Percentiles rank a stretch among this genome's conserved stretches.
Evolutionary conservation across 2,888 invertebrate genomes (phyloP).

Genomic region (Endotricha flammealis): DNA sequence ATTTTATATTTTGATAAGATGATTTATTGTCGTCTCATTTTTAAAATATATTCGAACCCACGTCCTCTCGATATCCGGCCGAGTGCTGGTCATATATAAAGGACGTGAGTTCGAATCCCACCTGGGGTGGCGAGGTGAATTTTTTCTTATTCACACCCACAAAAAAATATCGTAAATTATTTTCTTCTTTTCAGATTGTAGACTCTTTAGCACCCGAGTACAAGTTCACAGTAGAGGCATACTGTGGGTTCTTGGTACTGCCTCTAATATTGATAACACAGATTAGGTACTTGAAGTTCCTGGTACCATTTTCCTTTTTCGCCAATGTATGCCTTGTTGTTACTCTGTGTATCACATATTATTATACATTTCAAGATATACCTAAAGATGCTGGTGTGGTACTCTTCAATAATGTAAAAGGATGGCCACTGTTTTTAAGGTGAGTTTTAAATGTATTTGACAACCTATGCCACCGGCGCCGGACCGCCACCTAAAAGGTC

Average conservation of each 20-base stretch:
- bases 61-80: no score
- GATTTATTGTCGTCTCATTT: no score
- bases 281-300: conserved; percentile 83
- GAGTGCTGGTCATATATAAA: no score
- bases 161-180: no score
- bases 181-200: conserved; percentile 68
- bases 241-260: conserved; percentile 81
- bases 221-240: conserved; percentile 75
- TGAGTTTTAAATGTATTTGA: conserved; percentile 29
- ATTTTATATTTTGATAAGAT: no score
- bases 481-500: no score
- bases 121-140: no score
- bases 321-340: conserved; percentile 89
- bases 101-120: no score
- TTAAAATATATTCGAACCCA: no score
- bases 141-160: no score
- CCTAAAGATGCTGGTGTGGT: conserved; percentile 44
- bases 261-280: conserved; percentile 85
- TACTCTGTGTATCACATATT: conserved; percentile 88
- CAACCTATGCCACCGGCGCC: no score
- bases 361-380: conserved; percentile 83
- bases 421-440: conserved; percentile 91
- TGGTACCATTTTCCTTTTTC: conserved; percentile 92
- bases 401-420: conserved; percentile 58
- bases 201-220: conserved; percentile 50